phyloP scores from a whole-genome alignment of 2,888 invertebrate species.

The Leucophenga maculata region DNA sequence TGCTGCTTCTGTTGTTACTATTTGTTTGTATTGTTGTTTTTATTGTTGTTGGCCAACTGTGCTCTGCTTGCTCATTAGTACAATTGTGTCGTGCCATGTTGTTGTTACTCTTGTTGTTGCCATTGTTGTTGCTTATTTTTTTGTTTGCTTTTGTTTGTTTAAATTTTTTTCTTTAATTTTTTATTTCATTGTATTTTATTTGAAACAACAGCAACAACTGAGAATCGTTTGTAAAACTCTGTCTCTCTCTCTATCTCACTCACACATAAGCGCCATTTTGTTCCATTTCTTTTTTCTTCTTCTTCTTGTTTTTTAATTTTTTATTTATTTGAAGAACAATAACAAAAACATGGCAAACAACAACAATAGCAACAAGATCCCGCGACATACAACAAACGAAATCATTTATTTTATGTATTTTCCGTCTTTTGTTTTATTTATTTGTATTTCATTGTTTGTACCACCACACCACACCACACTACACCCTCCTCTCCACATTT shows the following conservation, averaged over 20 bases:
- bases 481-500: neutral
- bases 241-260: conserved; percentile 14
- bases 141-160: conserved; percentile 60
- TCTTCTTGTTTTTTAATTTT: too few relatives aligned
- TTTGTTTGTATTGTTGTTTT: neutral
- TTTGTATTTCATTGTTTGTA: conserved; percentile 20
- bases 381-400: conserved; percentile 19
- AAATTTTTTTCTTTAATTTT: conserved; percentile 47
- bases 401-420: conserved; percentile 23
- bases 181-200: conserved; percentile 28
- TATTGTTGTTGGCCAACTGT: conserved; percentile 12
- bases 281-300: neutral
- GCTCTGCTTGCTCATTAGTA: conserved; percentile 18
- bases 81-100: conserved; percentile 27
- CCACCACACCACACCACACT: neutral
- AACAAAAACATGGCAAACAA: neutral
- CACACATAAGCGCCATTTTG: conserved; percentile 21
- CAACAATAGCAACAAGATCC: conserved; percentile 4
- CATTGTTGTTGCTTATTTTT: conserved; percentile 36
- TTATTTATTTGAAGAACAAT: conserved; percentile 18
- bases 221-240: conserved; percentile 30
- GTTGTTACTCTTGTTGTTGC: conserved; percentile 3
- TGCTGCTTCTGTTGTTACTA: neutral
- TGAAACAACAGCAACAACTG: conserved; percentile 27
- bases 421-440: conserved; percentile 7